phyloP scores from a whole-genome alignment of 2,888 invertebrate species.

The Eupithecia tripunctaria region DNA sequence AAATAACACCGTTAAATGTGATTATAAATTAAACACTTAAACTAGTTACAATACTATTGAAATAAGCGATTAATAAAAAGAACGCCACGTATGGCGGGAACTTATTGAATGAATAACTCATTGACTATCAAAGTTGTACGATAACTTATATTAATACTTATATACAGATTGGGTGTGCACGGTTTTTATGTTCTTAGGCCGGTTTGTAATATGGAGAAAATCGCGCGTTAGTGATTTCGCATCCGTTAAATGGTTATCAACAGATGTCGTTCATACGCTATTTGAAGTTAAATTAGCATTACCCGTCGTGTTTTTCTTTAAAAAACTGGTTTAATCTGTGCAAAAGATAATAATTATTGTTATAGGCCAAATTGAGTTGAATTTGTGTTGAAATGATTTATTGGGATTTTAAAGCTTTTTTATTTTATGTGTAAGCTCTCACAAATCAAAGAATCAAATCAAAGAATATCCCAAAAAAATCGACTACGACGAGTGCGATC shows the following conservation, averaged over 20 bases:
- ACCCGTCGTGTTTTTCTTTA: background rate
- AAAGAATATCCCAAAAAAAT: too few species aligned
- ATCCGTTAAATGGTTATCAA: background rate
- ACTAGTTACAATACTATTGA: slow-evolving; percentile 56
- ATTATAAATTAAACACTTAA: slow-evolving; percentile 64
- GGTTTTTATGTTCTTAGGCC: slow-evolving; percentile 8
- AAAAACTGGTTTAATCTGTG: background rate
- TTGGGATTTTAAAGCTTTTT: too few species aligned
- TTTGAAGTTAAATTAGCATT: background rate
- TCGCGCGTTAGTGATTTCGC: background rate
- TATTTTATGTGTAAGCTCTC: too few species aligned
- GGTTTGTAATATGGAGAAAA: slow-evolving; percentile 11
- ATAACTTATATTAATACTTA: slow-evolving; percentile 63
- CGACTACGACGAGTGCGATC: too few species aligned
- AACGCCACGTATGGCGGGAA: slow-evolving; percentile 39
- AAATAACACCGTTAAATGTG: slow-evolving; percentile 59
- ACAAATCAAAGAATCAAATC: too few species aligned
- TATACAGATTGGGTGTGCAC: slow-evolving; percentile 47
- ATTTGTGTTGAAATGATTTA: background rate
- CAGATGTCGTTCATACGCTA: background rate
- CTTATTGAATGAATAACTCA: slow-evolving; percentile 39
- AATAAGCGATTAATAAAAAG: slow-evolving; percentile 54
- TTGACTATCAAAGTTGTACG: slow-evolving; percentile 68
- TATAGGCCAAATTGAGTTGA: background rate
- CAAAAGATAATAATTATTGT: background rate